phyloP scores from a whole-genome alignment of 2,888 invertebrate genomes.

The Hemithea aestivaria region DNA sequence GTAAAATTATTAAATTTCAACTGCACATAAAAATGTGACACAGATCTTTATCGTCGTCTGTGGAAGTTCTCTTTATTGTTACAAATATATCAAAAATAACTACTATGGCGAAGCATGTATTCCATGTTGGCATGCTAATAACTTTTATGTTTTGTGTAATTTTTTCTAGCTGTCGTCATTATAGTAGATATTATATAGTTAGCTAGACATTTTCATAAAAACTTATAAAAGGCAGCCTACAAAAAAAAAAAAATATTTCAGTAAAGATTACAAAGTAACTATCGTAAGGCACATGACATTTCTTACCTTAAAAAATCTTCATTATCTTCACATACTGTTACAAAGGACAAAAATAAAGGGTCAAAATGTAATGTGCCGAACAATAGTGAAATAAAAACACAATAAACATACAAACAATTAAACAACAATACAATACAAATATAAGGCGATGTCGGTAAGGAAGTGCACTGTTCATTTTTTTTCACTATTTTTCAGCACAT shows the following conservation, averaged over 20 bases:
- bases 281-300: constrained; percentile 75
- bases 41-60: too few species aligned
- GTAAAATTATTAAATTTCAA: too few species aligned
- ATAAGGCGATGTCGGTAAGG: constrained; percentile 54
- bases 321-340: constrained; percentile 21
- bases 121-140: too few species aligned
- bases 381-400: constrained; percentile 86
- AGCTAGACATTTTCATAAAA: too few species aligned
- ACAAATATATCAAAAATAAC: too few species aligned
- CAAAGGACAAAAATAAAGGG: constrained; percentile 29
- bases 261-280: constrained; percentile 33
- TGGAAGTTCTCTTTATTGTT: too few species aligned
- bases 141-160: too few species aligned
- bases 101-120: too few species aligned
- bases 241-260: neutral
- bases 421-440: constrained; percentile 31
- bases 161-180: too few species aligned
- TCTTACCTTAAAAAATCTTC: constrained; percentile 59
- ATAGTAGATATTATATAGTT: too few species aligned
- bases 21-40: too few species aligned
- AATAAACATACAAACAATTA: constrained; percentile 36
- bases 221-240: too few species aligned
- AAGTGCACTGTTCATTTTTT: constrained; percentile 73
- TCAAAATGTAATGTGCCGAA: constrained; percentile 83
- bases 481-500: constrained; percentile 80